These are phyloP conservation scores for Andricus quercusramuli DNA, from an alignment of 2,888 invertebrate genomes.

Conservation along the genomic window DNA sequence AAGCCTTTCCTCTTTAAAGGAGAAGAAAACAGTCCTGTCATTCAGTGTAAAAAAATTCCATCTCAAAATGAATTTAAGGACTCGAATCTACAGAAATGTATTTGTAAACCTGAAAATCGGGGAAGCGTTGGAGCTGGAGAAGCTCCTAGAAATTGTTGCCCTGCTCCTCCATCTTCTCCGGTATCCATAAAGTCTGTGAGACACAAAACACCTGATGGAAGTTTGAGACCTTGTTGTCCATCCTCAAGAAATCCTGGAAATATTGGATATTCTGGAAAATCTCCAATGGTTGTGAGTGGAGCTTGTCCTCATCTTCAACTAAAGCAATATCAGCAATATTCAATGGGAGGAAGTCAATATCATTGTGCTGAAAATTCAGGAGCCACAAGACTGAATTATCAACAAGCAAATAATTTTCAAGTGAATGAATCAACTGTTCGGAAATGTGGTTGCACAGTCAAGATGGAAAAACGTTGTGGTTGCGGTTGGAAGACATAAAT, in stretches of 20 bases:
- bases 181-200: background rate
- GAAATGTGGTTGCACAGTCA: conserved; percentile 48
- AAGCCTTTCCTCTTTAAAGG: conserved; percentile 73
- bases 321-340: background rate
- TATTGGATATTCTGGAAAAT: conserved; percentile 1
- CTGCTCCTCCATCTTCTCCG: conserved; percentile 20
- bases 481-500: conserved; percentile 31
- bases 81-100: background rate
- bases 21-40: conserved; percentile 65
- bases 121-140: conserved; percentile 18
- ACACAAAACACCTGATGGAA: background rate
- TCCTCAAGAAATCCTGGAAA: background rate
- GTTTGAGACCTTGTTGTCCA: background rate
- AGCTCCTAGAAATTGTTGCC: conserved; percentile 8
- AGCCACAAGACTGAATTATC: background rate
- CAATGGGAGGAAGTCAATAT: background rate
- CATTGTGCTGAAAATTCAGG: background rate
- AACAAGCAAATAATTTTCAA: background rate
- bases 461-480: conserved; percentile 41
- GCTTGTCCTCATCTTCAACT: background rate
- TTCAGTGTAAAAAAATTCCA: conserved; percentile 69
- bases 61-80: conserved; percentile 47
- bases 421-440: background rate
- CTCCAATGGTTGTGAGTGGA: background rate
- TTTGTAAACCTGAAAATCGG: conserved; percentile 37